Evolutionary conservation across 2,113 vertebrate species (phyloP), one percentile per base, ranked within the genome.

Genomic region (Meriones unguiculatus): DNA sequence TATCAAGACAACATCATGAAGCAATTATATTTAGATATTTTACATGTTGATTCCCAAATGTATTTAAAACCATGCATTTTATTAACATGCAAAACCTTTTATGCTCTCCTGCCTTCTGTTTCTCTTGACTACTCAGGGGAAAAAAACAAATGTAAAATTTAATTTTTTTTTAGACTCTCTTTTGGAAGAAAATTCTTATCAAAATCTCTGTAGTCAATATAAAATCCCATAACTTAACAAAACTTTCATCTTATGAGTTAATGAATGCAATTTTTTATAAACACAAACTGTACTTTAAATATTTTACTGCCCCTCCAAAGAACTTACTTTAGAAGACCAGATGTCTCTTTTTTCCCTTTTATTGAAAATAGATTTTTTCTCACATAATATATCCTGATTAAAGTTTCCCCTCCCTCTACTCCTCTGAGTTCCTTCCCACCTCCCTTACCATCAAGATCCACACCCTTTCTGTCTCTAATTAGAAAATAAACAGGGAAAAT

Each of bases 101-200:
- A 73, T 73, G 52, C 12, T 28, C 14, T 88, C 35, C 54, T 88
- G 52, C 52, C 52, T 87, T 72, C 67, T 88, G 20, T 73, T 73
- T 73, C n/a, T 72, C 69, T 87, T 73, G 52, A 88, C 86, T 38
- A 38, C 86, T 72, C 38, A 69, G 64, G 46, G 86, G 50, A 12
- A 30, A 88, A 86, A 46, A 67, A 32, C 41, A 86, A 70, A 70
- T 70, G 28, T 88, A 72, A 73, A 57, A 88, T 87, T 72, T 54
- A 87, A 57, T 57, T 64, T 62, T 52, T 57, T 82, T 87, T 57
- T n/a, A 72, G 85, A 72, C n/a, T 88, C 20, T 88, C 59, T 57
- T 87, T 88, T 73, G 52, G 86, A 88, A 38, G 86, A 88, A 88
- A 88, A 73, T 57, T 73, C 32, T 88, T 88, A 38, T 72, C 50